Percentiles rank a stretch among this genome's conserved stretches.
These are phyloP conservation scores for Scolopax rusticola DNA, from an alignment of 2,797 vertebrate species.

Conservation along the genomic window DNA sequence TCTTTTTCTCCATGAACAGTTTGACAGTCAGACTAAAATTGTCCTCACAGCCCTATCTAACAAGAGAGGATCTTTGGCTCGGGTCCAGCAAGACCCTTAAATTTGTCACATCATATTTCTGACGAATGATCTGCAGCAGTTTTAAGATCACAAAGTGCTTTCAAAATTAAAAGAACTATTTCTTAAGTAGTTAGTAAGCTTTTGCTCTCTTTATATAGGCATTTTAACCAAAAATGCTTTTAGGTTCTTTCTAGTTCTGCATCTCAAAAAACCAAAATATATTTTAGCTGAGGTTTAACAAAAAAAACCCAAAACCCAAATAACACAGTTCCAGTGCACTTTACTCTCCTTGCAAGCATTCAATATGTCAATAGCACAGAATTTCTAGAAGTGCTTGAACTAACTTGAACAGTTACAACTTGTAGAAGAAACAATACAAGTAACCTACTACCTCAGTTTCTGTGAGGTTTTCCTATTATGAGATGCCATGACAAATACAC, in stretches of 20 bases:
- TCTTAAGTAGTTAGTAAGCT: background rate
- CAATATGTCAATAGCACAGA: background rate
- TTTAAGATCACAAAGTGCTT: constrained; percentile 50
- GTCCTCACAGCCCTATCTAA: constrained; percentile 35
- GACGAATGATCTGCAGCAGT: background rate
- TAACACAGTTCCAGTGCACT: background rate
- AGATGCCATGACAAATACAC: background rate
- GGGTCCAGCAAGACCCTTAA: constrained; percentile 43
- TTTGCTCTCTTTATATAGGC: background rate
- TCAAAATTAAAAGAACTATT: constrained; percentile 27
- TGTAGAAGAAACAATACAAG: background rate
- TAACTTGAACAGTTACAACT: background rate
- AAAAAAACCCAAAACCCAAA: background rate
- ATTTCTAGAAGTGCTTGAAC: background rate
- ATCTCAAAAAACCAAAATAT: background rate
- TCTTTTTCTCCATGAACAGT: constrained; percentile 44
- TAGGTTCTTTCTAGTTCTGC: background rate
- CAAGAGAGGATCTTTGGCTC: constrained; percentile 38
- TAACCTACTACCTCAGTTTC: background rate
- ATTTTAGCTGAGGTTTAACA: background rate
- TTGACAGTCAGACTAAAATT: constrained; percentile 27
- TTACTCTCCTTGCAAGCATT: background rate
- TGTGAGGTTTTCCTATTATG: background rate
- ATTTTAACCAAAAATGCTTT: constrained; percentile 3
- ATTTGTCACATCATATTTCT: constrained; percentile 25